Percentiles rank a stretch among this genome's conserved stretches.
Evolutionary conservation across 1,140 invertebrate genomes (phyloP).

Genomic region (Nymphalis io): DNA sequence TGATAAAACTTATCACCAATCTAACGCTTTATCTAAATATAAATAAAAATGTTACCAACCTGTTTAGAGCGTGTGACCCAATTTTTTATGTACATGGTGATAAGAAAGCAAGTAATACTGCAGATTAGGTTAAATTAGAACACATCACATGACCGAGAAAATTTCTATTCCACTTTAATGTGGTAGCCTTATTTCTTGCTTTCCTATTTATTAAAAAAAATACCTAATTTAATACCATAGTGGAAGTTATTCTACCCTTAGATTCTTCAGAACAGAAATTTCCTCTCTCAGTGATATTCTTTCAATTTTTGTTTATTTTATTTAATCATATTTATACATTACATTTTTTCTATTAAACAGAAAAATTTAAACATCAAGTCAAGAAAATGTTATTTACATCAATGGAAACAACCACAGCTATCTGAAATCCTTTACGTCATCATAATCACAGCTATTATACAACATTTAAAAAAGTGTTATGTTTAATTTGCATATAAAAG

Average conservation of each 20-base stretch:
- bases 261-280: constrained; percentile 75
- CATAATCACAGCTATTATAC: not conserved
- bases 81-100: constrained; percentile 64
- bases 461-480: not conserved
- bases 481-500: not conserved
- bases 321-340: constrained; percentile 16
- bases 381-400: constrained; percentile 43
- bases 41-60: constrained; percentile 63
- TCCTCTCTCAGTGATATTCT: constrained; percentile 56
- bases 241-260: constrained; percentile 65
- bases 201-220: constrained; percentile 60
- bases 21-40: constrained; percentile 43
- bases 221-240: constrained; percentile 38
- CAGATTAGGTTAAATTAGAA: constrained; percentile 52
- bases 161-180: constrained; percentile 78
- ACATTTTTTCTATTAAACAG: constrained; percentile 7
- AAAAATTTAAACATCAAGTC: constrained; percentile 6
- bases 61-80: constrained; percentile 53
- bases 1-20: constrained; percentile 25
- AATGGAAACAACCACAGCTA: constrained; percentile 56
- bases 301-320: constrained; percentile 9
- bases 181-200: constrained; percentile 70
- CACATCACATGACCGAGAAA: constrained; percentile 75
- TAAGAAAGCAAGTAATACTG: constrained; percentile 79
- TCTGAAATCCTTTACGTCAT: constrained; percentile 8